Evolutionary conservation across 2,888 invertebrate species (phyloP), one percentile per base, ranked within the genome.

Genomic region (Lasioglossum lativentre): DNA sequence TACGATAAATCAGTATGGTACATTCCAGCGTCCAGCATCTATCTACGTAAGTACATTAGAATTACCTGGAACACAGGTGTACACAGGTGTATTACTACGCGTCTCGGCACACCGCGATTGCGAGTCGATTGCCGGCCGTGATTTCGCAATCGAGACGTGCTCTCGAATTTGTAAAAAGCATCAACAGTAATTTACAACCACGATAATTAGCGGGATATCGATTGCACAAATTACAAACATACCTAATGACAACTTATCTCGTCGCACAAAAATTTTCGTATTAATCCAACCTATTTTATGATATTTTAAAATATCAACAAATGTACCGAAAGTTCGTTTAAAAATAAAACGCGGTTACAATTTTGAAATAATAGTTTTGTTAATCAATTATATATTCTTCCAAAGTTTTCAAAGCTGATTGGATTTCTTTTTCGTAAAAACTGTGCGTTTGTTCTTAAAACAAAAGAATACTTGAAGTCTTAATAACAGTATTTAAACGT

Each of bases 21-120:
- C 80, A 88, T 93, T 86, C 93, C 94, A 38, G 74, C 93, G n/a
- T 93, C 93, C 80, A 93, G 92, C 85, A 75, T 91, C 80, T 94
- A 93, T 88, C 90, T 95, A 23, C 52, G 95, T 95, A 87, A 93
- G 93, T 93, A 85, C 72, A 38, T 71, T 68, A 68, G 56, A 78
- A 82, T 80, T 75, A 30, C 45, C 38, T 34, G 34, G 19, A 66
- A 66, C 34, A 34, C n/a, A 52, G 68, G 38, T 66, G 34, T 59
- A 66, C 19, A 34, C 16, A 52, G 47, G 38, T 38, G 34, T 23
- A 68, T 23, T 12, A 23, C 4, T 10, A 16, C 23, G 45, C 59
- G 47, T 56, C 47, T 63, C 16, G 38, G 8, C 68, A 1, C 52
- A 52, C 23, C 38, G 12, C 16, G 45, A 27, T 38, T 45, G 66